These are phyloP conservation scores for Ptiloglossa arizonensis DNA, from an alignment of 1,140 invertebrate genomes.

Conservation along the genomic window DNA sequence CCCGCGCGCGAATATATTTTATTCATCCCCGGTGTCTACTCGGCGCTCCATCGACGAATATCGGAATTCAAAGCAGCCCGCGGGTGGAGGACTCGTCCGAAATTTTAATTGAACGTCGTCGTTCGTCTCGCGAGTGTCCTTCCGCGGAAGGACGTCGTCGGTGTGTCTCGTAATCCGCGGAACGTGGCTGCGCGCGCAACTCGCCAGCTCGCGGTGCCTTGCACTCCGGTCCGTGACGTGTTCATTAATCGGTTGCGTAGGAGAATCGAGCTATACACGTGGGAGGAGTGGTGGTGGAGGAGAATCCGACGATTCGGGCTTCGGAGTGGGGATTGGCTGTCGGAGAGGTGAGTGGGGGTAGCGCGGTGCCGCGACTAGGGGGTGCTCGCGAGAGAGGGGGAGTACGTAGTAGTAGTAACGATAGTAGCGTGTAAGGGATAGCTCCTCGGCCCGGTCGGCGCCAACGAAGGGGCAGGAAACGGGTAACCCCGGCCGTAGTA, in stretches of 20 bases:
- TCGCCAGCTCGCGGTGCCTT: slow-evolving; percentile 28
- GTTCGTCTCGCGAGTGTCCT: background rate
- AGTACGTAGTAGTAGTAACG: slow-evolving; percentile 46
- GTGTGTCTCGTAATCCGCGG: too few relatives aligned
- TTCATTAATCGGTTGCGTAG: slow-evolving; percentile 66
- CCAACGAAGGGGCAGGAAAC: slow-evolving; percentile 19
- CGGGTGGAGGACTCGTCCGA: background rate
- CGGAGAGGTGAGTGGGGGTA: background rate
- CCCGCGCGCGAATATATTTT: slow-evolving; percentile 5
- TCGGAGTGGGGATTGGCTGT: background rate
- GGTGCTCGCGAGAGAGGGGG: slow-evolving; percentile 15
- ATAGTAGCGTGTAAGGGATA: slow-evolving; percentile 35
- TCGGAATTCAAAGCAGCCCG: background rate
- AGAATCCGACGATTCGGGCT: background rate
- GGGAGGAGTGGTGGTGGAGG: slow-evolving; percentile 2
- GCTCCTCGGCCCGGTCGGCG: slow-evolving; percentile 5
- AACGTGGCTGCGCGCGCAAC: slow-evolving; percentile 16
- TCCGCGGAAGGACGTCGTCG: background rate
- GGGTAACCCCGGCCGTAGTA: slow-evolving; percentile 40
- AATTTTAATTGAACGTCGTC: background rate
- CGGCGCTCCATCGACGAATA: background rate
- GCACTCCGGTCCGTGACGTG: slow-evolving; percentile 47
- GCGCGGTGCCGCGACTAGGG: background rate
- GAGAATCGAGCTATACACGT: slow-evolving; percentile 49
- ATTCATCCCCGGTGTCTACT: slow-evolving; percentile 8